Base-by-base conservation (phyloP, 2,797 vertebrate genomes). In the Decapterus maruadsi region DNA sequence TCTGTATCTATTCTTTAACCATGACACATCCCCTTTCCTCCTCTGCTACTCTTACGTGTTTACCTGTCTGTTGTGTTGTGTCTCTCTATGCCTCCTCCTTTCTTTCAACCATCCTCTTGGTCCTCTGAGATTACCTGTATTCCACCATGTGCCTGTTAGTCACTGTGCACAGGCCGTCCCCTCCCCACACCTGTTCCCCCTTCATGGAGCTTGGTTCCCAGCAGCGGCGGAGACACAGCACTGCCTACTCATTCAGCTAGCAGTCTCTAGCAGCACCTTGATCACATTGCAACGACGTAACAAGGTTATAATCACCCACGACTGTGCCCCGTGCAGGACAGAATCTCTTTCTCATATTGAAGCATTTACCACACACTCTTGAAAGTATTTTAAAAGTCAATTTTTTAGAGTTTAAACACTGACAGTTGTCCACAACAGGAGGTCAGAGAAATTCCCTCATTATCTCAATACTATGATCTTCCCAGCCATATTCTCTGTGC, bases 111-210 rank as follows among this genome's bases (percentile, higher is more conserved):
- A 34, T 55, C 50, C 20, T 20, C 65, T 57, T 58, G 63, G 62
- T 66, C 38, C 64, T 72, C 61, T 4, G 8, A n/a, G 43, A 55
- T 73, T 42, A 72, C 73, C 70, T 67, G 68, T 57, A 36, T 55
- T 79, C 64, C 67, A 72, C 83, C 82, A 78, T 78, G 81, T 88
- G 86, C 69, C 81, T 81, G 77, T 68, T 86, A 86, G 89, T 90
- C 58, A 65, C 77, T 77, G 81, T 19, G 0, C 2, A 8, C 73
- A 88, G 66, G 38, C 69, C 53, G 50, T 60, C 66, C 60, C 73
- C 78, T 74, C 63, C 79, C 50, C 16, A 4, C 70, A 65, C 65
- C 66, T 75, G 65, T 62, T 64, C 53, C 71, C 62, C 64, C 50
- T 69, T 76, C 77, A 74, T 20, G 34, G 56, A 51, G 66, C 59